These are phyloP conservation scores for Clunio marinus DNA, from an alignment of 2,888 invertebrate species.

Conservation along the genomic window DNA sequence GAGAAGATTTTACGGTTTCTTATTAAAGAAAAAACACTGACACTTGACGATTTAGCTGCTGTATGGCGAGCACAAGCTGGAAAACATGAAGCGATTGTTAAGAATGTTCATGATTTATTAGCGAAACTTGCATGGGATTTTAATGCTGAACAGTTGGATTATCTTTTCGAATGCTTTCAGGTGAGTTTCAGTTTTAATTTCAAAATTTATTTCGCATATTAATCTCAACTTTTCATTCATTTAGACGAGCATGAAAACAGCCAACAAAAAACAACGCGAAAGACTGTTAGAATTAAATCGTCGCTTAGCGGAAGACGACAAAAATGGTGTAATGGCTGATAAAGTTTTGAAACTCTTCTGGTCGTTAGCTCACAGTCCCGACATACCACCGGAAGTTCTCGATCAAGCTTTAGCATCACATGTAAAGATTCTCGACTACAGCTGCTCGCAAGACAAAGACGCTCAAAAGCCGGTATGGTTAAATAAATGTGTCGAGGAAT, in stretches of 20 bases:
- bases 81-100: conserved; percentile 97
- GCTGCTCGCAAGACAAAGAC: conserved; percentile 94
- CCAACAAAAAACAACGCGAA: conserved; percentile 92
- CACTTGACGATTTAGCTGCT: conserved; percentile 85
- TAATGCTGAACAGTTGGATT: conserved; percentile 93
- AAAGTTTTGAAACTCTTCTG: conserved; percentile 93
- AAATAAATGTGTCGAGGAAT: conserved; percentile 92
- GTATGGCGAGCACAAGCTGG: conserved; percentile 97
- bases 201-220: conserved; percentile 14
- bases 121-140: conserved; percentile 98
- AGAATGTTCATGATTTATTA: conserved; percentile 92
- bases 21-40: conserved; percentile 87
- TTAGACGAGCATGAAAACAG: conserved; percentile 88
- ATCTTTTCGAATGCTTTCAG: conserved; percentile 95
- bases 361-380: conserved; percentile 94
- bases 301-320: conserved; percentile 94
- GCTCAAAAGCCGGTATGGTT: conserved; percentile 94
- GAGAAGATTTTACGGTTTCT: conserved; percentile 97
- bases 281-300: conserved; percentile 91
- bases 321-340: conserved; percentile 97
- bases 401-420: conserved; percentile 93
- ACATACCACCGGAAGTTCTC: conserved; percentile 94
- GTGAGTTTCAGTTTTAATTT: conserved; percentile 52
- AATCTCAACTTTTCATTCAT: conserved; percentile 8
- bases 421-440: conserved; percentile 95